phyloP scores from a whole-genome alignment of 2,888 invertebrate genomes.

The Eudasyphora cyanicolor region DNA sequence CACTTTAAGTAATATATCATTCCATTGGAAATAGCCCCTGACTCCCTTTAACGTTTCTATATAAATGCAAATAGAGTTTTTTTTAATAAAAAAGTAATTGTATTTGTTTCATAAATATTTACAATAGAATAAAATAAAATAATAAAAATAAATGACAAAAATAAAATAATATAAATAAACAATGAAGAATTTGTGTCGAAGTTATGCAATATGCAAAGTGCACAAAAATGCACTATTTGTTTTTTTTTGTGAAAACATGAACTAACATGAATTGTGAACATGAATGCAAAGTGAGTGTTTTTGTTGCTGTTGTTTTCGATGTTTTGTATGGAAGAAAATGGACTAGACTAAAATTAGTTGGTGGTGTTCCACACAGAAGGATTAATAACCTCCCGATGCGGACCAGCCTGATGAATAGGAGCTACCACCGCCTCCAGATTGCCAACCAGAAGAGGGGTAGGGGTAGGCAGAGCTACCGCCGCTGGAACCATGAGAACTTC shows the following conservation, averaged over 20 bases:
- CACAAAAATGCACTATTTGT: neutral
- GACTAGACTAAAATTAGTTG: slow-evolving; percentile 64
- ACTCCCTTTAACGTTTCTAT: too few relatives aligned
- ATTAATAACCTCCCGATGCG: slow-evolving; percentile 44
- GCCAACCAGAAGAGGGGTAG: slow-evolving; percentile 52
- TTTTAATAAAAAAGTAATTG: slow-evolving; percentile 28
- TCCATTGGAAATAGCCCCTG: neutral
- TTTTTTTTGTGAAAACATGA: slow-evolving; percentile 16
- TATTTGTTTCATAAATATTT: slow-evolving; percentile 61
- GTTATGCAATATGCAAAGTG: neutral
- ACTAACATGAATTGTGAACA: too few relatives aligned
- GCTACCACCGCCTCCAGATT: slow-evolving; percentile 51
- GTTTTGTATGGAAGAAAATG: slow-evolving; percentile 48
- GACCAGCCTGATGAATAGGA: slow-evolving; percentile 62
- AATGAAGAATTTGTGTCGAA: slow-evolving; percentile 10
- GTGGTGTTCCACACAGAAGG: neutral
- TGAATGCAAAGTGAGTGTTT: slow-evolving; percentile 15
- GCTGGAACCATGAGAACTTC: slow-evolving; percentile 57
- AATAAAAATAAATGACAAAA: slow-evolving; percentile 33
- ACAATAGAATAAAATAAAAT: slow-evolving; percentile 49
- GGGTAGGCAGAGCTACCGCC: slow-evolving; percentile 42
- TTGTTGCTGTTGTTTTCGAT: too few relatives aligned
- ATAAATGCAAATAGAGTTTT: slow-evolving; percentile 14
- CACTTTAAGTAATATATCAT: too few relatives aligned
- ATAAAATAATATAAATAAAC: slow-evolving; percentile 54